Percentiles rank a stretch among this genome's conserved stretches.
These are phyloP conservation scores for Tragopan temminckii DNA, from an alignment of 2,797 vertebrate species.

Conservation along the genomic window DNA sequence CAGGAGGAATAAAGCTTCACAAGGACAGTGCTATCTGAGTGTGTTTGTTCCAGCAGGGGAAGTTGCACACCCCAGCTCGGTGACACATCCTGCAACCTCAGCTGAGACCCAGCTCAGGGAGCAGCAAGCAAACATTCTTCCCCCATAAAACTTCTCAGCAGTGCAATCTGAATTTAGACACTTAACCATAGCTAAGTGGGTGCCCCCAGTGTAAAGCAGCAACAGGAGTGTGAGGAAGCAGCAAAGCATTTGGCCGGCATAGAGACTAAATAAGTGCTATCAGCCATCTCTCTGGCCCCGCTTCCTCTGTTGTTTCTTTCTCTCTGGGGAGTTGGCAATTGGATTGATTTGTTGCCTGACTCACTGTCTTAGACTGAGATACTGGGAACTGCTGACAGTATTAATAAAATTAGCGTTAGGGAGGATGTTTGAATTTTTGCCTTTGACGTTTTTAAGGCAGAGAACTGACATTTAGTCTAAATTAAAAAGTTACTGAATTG, in stretches of 20 bases:
- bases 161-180: background rate
- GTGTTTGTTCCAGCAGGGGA: too few relatives aligned
- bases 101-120: accelerated
- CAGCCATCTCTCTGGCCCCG: slow-evolving; percentile 50
- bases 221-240: slow-evolving; percentile 62
- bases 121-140: background rate
- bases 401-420: slow-evolving; percentile 66
- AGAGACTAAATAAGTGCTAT: slow-evolving; percentile 65
- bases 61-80: too few relatives aligned
- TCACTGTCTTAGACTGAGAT: slow-evolving; percentile 64
- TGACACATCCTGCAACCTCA: background rate
- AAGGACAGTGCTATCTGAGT: accelerated
- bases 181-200: background rate
- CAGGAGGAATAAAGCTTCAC: background rate
- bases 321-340: slow-evolving; percentile 44
- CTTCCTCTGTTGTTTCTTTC: slow-evolving; percentile 62
- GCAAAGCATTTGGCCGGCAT: slow-evolving; percentile 58
- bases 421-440: slow-evolving; percentile 58
- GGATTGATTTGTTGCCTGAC: slow-evolving; percentile 72
- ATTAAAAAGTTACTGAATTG: slow-evolving; percentile 35
- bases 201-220: background rate
- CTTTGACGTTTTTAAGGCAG: slow-evolving; percentile 55
- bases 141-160: background rate
- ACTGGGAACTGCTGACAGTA: slow-evolving; percentile 62
- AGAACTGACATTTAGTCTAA: slow-evolving; percentile 59